phyloP scores from a whole-genome alignment of 2,113 vertebrate species.

The Taxidea taxus region DNA sequence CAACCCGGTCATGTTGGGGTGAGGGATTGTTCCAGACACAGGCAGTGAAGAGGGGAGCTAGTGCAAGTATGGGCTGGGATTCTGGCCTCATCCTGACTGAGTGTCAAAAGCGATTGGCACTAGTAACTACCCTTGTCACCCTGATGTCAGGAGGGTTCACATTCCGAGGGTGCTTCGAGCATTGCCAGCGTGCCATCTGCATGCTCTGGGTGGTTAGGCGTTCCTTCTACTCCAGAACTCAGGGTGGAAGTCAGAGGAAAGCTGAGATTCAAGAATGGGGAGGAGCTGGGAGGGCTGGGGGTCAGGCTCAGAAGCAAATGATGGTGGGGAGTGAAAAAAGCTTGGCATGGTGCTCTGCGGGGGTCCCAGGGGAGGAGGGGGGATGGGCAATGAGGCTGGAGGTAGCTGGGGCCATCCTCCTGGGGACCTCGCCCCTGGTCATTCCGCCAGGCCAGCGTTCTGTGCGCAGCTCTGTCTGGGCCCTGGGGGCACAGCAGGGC shows the following conservation, averaged over 20 bases:
- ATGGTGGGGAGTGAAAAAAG: background rate
- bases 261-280: background rate
- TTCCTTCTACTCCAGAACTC: fast-evolving
- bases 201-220: fast-evolving
- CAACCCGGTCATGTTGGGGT: too few relatives aligned
- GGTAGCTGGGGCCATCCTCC: background rate
- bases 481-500: background rate
- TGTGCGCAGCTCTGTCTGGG: fast-evolving
- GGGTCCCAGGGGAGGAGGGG: fast-evolving
- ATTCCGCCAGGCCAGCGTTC: fast-evolving
- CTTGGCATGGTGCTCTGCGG: background rate
- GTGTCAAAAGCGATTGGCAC: fast-evolving
- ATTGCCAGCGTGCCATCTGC: fast-evolving
- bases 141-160: fast-evolving
- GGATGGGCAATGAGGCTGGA: fast-evolving
- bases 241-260: background rate
- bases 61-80: background rate
- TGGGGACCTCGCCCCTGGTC: fast-evolving
- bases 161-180: fast-evolving
- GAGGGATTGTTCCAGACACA: fast-evolving
- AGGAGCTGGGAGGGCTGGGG: background rate
- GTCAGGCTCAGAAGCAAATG: background rate
- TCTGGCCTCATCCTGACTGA: background rate
- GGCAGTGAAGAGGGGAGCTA: background rate
- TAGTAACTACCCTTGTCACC: fast-evolving